Percentiles rank a stretch among this genome's conserved stretches.
Evolutionary conservation across 2,888 invertebrate species (phyloP).

Genomic region (Sarcophaga caerulescens): DNA sequence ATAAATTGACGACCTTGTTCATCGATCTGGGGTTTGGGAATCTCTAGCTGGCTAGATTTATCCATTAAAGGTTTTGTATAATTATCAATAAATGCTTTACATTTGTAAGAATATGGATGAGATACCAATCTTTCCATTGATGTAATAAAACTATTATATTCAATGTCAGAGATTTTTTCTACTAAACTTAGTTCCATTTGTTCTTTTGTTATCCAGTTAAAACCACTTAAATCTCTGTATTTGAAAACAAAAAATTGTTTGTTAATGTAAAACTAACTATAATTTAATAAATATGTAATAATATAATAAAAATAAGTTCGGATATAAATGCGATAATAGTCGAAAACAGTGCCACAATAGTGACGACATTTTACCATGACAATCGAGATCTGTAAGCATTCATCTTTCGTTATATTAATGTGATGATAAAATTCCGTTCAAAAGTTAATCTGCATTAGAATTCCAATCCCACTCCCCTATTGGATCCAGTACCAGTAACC

Average conservation of each 20-base stretch:
- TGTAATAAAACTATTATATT: constrained; percentile 87
- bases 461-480: too few relatives aligned
- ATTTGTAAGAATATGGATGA: constrained; percentile 87
- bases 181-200: constrained; percentile 85
- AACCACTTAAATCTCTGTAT: constrained; percentile 83
- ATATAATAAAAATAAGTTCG: neutral
- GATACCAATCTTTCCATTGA: constrained; percentile 87
- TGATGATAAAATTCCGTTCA: too few relatives aligned
- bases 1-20: constrained; percentile 87
- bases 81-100: constrained; percentile 88
- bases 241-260: constrained; percentile 26
- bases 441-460: too few relatives aligned
- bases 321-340: too few relatives aligned
- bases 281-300: neutral
- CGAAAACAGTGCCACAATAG: too few relatives aligned
- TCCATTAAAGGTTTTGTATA: constrained; percentile 85
- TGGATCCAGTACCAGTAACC: too few relatives aligned
- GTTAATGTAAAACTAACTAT: neutral
- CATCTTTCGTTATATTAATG: too few relatives aligned
- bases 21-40: constrained; percentile 87
- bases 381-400: too few relatives aligned
- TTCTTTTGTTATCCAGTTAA: constrained; percentile 86
- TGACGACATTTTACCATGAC: too few relatives aligned
- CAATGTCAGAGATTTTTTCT: constrained; percentile 86
- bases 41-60: constrained; percentile 83